These are phyloP conservation scores for Macrosoma leucophasiata DNA, from an alignment of 2,888 invertebrate species.

Conservation along the genomic window DNA sequence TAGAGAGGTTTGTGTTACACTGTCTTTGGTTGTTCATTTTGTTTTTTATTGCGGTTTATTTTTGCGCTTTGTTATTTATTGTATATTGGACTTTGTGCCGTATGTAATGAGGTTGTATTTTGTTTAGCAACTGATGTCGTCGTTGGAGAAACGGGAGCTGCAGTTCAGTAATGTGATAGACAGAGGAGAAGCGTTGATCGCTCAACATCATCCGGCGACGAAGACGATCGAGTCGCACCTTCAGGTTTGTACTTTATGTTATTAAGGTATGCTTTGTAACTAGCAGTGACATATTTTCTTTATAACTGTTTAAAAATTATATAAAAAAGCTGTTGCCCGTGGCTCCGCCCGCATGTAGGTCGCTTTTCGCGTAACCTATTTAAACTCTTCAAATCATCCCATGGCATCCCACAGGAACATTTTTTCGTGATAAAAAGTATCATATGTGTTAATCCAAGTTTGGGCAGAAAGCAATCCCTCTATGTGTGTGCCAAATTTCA, in stretches of 20 bases:
- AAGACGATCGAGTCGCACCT: conserved; percentile 94
- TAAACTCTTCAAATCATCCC: too few relatives aligned
- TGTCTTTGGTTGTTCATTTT: conserved; percentile 28
- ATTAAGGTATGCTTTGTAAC: too few relatives aligned
- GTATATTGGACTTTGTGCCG: neutral
- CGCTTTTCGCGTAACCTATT: too few relatives aligned
- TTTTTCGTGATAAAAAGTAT: too few relatives aligned
- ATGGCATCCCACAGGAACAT: too few relatives aligned
- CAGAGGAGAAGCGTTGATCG: conserved; percentile 93
- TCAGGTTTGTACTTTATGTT: conserved; percentile 44
- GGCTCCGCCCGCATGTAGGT: too few relatives aligned
- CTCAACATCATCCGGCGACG: conserved; percentile 96
- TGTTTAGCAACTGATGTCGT: conserved; percentile 92
- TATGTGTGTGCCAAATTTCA: too few relatives aligned
- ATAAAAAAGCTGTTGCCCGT: too few relatives aligned
- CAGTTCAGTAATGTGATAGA: conserved; percentile 98
- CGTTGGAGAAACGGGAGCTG: conserved; percentile 95
- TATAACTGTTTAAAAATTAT: too few relatives aligned
- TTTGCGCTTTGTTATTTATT: conserved; percentile 31
- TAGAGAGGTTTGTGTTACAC: conserved; percentile 71
- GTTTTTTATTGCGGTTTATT: conserved; percentile 31
- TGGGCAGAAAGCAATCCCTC: too few relatives aligned
- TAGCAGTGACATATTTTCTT: too few relatives aligned
- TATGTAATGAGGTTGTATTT: conserved; percentile 24
- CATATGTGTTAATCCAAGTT: too few relatives aligned